These are phyloP conservation scores for Arion vulgaris DNA, from an alignment of 1,140 invertebrate genomes.

Conservation along the genomic window DNA sequence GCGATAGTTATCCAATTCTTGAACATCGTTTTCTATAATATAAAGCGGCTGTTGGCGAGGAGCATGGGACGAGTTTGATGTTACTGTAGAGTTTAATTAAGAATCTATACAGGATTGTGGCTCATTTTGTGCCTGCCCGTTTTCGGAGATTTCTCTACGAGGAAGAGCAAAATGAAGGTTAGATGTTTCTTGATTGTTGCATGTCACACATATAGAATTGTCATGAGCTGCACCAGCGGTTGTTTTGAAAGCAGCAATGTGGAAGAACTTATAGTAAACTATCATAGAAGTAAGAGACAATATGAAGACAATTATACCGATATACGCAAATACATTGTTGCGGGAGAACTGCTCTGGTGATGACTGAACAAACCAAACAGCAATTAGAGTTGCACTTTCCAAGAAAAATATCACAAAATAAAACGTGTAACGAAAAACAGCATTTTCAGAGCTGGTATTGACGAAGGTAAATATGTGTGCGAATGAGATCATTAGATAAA, in stretches of 20 bases:
- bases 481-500: slow-evolving; percentile 85
- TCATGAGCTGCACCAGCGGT: not conserved
- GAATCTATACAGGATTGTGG: slow-evolving; percentile 51
- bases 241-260: slow-evolving; percentile 66
- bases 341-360: slow-evolving; percentile 34
- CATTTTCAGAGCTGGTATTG: slow-evolving; percentile 86
- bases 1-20: not conserved
- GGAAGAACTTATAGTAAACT: slow-evolving; percentile 86
- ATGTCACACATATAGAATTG: not conserved
- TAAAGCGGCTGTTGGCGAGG: slow-evolving; percentile 11
- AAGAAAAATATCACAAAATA: slow-evolving; percentile 94
- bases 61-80: not conserved
- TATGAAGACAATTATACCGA: slow-evolving; percentile 81
- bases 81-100: slow-evolving; percentile 44
- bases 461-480: slow-evolving; percentile 93
- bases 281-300: slow-evolving; percentile 88
- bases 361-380: slow-evolving; percentile 73
- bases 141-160: slow-evolving; percentile 54
- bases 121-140: slow-evolving; percentile 58
- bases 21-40: not conserved
- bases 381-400: slow-evolving; percentile 81
- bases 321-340: slow-evolving; percentile 72
- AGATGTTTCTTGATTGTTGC: not conserved
- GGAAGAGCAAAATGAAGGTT: not conserved
- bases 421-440: slow-evolving; percentile 85